Base-by-base conservation (phyloP, 2,888 invertebrate species). In the Koerneria pararmatus region DNA sequence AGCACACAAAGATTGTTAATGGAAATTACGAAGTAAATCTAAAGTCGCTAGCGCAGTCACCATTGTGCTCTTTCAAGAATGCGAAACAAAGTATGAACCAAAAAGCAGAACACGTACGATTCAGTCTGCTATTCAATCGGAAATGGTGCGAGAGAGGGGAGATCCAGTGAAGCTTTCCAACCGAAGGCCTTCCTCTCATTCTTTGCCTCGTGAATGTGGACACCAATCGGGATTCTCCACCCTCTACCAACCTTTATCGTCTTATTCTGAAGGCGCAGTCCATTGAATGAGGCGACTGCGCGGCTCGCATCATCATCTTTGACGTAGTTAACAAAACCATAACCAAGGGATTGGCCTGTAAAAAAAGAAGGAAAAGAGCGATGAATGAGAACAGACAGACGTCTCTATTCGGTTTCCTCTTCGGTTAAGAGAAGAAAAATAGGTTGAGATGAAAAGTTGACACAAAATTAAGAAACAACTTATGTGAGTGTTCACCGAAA, bases 291-390 rank as follows among this genome's bases (percentile, higher is more conserved):
- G 86, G 91, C 91, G 85, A 98, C 95, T 71, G 98, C 98, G 87
- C 97, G 95, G 85, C 94, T 93, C 70, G 98, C 98, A 86, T 98
- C 97, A 86, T 95, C 94, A 65, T 93, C 89, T 78, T 93, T 89
- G 85, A 93, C 92, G 87, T 97, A 98, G 88, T 99, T 99, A 84
- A 99, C 98, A 87, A 98, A 98, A 78, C 97, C 98, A 87, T 98
- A 98, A 82, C 98, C 98, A 84, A 98, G 89, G 87, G 95, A 95
- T 87, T 98, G 98, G 81, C 98, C 98, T 87, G 81, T 65, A 81
- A 72, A 56, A 29, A 63, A 56, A 46, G 31, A 35, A 27, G 37
- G 19, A 32, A 35, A 53, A 35, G 37, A 35, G 22, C 6, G 11
- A 24, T 15, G 11, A 22, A 11, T 35, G 29, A 35, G 61, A 24